phyloP scores from a whole-genome alignment of 2,888 invertebrate genomes.

The Drosophila subquinaria region DNA sequence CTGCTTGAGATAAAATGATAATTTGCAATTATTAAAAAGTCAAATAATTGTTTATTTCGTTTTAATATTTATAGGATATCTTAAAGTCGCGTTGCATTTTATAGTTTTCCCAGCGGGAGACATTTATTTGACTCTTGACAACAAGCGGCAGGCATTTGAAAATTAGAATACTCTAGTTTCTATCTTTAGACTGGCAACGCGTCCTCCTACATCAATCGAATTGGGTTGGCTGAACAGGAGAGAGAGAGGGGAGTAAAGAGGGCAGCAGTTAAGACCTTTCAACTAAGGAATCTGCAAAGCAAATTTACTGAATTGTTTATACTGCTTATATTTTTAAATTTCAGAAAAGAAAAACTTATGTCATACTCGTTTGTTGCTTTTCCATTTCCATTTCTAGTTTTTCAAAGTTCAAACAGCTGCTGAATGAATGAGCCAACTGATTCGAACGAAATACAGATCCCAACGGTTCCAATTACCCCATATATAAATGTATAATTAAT shows the following conservation, averaged over 20 bases:
- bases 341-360: not conserved
- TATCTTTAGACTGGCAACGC: constrained; percentile 26
- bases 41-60: not conserved
- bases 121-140: constrained; percentile 30
- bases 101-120: constrained; percentile 25
- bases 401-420: constrained; percentile 3
- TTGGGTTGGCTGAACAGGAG: not conserved
- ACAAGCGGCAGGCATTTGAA: constrained; percentile 26
- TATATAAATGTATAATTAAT: constrained; percentile 4
- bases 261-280: not conserved
- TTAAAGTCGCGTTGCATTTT: not conserved
- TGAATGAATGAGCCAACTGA: not conserved
- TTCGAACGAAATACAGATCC: not conserved
- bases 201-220: constrained; percentile 15
- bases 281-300: constrained; percentile 1
- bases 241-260: not conserved
- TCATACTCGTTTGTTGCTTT: not conserved
- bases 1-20: not conserved
- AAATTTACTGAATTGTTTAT: not conserved
- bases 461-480: constrained; percentile 22
- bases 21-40: too few species aligned
- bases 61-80: constrained; percentile 5
- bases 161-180: constrained; percentile 27
- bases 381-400: not conserved
- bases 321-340: not conserved